Evolutionary conservation across 2,797 vertebrate genomes (phyloP).

Genomic region (Alosa sapidissima): DNA sequence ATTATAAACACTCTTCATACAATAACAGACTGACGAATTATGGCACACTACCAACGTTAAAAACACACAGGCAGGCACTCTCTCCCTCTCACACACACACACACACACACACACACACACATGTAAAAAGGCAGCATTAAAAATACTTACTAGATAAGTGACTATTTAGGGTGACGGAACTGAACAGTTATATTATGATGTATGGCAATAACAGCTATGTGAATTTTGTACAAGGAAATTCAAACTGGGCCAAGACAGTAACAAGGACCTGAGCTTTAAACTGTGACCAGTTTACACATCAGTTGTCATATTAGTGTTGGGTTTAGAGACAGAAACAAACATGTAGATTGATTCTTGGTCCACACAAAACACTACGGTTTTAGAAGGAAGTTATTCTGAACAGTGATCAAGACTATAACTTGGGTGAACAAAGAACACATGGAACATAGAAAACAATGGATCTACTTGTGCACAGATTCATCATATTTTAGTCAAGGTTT

Average conservation of each 20-base stretch:
- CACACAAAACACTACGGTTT: not conserved
- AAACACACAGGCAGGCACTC: not conserved
- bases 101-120: not conserved
- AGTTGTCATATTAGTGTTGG: not conserved
- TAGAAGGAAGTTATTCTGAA: not conserved
- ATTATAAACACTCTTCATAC: slow-evolving; percentile 65
- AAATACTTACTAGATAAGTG: not conserved
- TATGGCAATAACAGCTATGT: slow-evolving; percentile 1
- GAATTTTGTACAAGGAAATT: not conserved
- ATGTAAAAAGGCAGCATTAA: not conserved
- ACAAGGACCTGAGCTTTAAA: not conserved
- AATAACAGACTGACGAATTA: not conserved
- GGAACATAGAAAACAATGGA: not conserved
- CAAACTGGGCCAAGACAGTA: not conserved
- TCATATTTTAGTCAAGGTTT: not conserved
- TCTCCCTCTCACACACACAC: not conserved
- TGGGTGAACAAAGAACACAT: not conserved
- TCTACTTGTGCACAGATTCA: not conserved
- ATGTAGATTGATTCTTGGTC: not conserved
- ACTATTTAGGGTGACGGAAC: not conserved
- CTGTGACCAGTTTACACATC: not conserved
- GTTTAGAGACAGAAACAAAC: not conserved
- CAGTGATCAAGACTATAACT: not conserved
- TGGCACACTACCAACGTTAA: not conserved
- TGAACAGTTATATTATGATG: not conserved